Percentiles rank a stretch among this genome's conserved stretches.
Conservation (phyloP, 1,140 invertebrate genomes). For the Globodera rostochiensis region DNA sequence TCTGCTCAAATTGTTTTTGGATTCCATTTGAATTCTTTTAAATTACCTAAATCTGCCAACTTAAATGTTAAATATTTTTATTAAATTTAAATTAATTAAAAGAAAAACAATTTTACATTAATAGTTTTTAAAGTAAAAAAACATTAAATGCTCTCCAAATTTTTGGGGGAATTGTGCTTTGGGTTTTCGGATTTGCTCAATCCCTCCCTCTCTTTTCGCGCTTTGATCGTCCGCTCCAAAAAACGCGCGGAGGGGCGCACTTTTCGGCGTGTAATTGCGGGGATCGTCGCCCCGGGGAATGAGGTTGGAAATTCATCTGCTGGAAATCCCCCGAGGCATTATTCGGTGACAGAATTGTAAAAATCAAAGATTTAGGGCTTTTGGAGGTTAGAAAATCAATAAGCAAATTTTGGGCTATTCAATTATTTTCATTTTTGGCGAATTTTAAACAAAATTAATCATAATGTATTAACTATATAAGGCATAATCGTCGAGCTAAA, state of each 20-base stretch:
- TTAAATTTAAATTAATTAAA: no score
- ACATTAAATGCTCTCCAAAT: no score
- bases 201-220: not conserved
- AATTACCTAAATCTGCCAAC: not conserved
- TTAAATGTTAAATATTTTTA: no score
- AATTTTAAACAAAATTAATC: no score
- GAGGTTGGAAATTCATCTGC: not conserved
- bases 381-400: not conserved
- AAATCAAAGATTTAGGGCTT: not conserved
- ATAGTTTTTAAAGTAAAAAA: no score
- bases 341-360: not conserved
- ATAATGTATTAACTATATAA: no score
- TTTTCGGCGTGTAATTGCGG: not conserved
- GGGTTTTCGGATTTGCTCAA: conserved; percentile 2
- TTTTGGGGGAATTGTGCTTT: not conserved
- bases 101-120: no score
- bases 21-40: not conserved
- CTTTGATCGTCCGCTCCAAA: not conserved
- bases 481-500: not conserved
- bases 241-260: not conserved
- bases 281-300: not conserved
- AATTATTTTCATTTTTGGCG: no score
- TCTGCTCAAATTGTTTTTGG: not conserved
- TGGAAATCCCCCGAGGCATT: not conserved
- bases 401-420: no score